Base-by-base conservation (phyloP, 2,888 invertebrate species). In the Caenorhabditis angaria region DNA sequence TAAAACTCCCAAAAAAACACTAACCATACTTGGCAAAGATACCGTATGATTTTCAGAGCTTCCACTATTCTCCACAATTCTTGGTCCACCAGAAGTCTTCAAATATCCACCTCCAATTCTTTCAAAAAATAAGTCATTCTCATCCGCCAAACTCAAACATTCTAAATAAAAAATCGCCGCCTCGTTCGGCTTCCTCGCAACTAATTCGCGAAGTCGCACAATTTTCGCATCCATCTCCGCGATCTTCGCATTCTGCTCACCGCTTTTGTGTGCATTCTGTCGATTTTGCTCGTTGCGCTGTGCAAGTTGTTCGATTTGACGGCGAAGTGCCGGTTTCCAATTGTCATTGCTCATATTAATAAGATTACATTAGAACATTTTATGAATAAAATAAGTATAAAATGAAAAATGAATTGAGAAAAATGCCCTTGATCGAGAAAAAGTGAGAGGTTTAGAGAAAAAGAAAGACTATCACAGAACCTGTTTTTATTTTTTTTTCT, bases 81-180 rank as follows among this genome's bases (percentile, higher is more conserved):
- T 14, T 10, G 35, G 14, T 10, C 35, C 35, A 10, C 8, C 35
- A 10, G 14, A 35, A 10, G 35, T 55, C 32, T 29, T 55, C 29
- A n/a, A 20, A 14, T 56, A 57, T 4, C 35, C 32, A 6, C 28
- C 50, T 18, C 55, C 47, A 8, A 27, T 58, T 48, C 70, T 41
- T 41, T 77, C 76, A 12, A 81, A 28, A 3, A 79, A 61, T 12
- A 75, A 47, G n/a, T 85, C 84, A 0, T 79, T 82, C 54, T 83
- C 84, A 54, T 84, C 84, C 22, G 82, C 74, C 48, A 77, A 76
- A 47, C 73, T 68, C 27, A 82, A 64, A 54, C 81, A 84, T 61
- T 83, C 83, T 35, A 85, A 57, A 57, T 84, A 83, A 29, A 77
- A 78, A 20, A 80, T 76, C 4, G 83, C 80, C 5, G 80, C 80